Conservation (phyloP, 2,888 invertebrate species). For the Oasisia sp. region DNA sequence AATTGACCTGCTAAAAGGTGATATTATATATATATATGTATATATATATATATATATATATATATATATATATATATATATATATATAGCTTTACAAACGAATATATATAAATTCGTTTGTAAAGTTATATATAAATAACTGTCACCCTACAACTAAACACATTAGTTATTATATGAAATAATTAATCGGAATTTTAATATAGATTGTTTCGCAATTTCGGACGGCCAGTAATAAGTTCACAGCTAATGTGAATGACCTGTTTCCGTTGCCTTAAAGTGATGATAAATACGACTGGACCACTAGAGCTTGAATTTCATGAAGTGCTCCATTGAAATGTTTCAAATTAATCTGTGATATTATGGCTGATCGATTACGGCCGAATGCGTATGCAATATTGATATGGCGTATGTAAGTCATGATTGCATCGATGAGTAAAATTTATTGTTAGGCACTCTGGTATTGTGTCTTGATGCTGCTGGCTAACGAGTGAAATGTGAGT, state of each 20-base stretch:
- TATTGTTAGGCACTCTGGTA: neutral
- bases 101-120: constrained; percentile 19
- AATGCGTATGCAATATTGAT: neutral
- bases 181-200: neutral
- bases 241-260: neutral
- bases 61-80: neutral
- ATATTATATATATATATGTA: too few relatives aligned
- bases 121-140: neutral
- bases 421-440: neutral
- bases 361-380: neutral
- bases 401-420: neutral
- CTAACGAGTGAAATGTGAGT: neutral
- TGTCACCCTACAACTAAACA: neutral
- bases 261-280: neutral
- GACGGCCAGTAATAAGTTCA: neutral
- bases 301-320: neutral
- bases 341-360: neutral
- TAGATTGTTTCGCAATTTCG: neutral
- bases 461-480: neutral
- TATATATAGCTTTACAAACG: too few relatives aligned
- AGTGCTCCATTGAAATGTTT: neutral
- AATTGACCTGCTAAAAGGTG: too few relatives aligned
- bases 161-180: neutral
- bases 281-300: neutral
- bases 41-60: too few relatives aligned